These are phyloP conservation scores for Tragelaphus imberbis DNA, from an alignment of 2,113 vertebrate species.

Conservation along the genomic window DNA sequence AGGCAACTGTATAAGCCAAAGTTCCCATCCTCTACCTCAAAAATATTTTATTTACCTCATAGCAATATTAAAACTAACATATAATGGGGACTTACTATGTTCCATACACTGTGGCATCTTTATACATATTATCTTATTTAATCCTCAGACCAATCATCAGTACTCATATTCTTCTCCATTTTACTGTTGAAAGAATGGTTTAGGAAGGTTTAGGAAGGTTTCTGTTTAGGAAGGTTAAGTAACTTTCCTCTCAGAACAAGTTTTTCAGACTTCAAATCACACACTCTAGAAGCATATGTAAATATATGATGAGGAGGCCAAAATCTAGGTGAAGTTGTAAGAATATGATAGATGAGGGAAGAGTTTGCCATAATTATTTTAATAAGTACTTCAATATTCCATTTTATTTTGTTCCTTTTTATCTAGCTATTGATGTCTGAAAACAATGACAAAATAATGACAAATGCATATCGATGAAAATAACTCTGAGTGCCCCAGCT, in stretches of 20 bases:
- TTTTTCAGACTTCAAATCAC: not conserved
- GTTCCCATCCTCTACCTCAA: not conserved
- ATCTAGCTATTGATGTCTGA: not conserved
- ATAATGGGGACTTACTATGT: not conserved
- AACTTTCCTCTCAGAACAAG: not conserved
- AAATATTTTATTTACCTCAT: not conserved
- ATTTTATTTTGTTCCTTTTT: not conserved
- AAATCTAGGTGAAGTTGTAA: not conserved
- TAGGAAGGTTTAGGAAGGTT: too few relatives aligned
- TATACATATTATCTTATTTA: not conserved
- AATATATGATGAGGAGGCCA: not conserved
- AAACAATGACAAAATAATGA: conserved; percentile 2
- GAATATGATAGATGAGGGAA: not conserved
- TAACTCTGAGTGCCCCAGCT: not conserved
- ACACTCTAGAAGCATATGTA: not conserved
- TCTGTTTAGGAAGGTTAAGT: not conserved
- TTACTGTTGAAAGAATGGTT: not conserved
- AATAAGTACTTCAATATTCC: not conserved
- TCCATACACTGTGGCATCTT: not conserved
- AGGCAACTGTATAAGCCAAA: not conserved
- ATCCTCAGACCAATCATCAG: not conserved
- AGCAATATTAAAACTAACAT: not conserved
- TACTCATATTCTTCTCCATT: not conserved
- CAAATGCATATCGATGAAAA: not conserved
- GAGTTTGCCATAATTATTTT: not conserved